Conservation (phyloP, 2,797 vertebrate species). For the Pterois miles region DNA sequence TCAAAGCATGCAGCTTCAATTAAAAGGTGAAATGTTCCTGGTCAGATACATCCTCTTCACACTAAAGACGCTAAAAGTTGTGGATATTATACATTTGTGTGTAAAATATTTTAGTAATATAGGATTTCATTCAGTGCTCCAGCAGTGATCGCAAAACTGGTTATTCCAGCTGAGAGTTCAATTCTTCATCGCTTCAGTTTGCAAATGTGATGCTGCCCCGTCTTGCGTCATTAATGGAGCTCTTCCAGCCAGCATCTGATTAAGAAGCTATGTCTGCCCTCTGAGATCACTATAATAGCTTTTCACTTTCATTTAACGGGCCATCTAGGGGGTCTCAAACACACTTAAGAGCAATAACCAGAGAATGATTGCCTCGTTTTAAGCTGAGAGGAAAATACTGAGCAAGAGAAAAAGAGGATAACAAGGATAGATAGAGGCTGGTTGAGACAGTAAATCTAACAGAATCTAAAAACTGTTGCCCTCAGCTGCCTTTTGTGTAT, state of each 20-base stretch:
- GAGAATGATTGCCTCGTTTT: constrained; percentile 42
- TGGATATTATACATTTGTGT: not conserved
- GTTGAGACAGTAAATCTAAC: constrained; percentile 14
- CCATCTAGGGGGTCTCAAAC: constrained; percentile 38
- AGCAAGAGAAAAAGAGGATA: constrained; percentile 19
- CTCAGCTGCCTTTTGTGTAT: not conserved
- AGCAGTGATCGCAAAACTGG: not conserved
- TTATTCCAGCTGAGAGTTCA: not conserved
- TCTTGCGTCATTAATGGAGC: not conserved
- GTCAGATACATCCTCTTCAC: not conserved
- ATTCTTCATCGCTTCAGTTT: constrained; percentile 2
- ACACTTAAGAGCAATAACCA: constrained; percentile 47
- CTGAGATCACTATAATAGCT: constrained; percentile 49
- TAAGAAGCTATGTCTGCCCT: constrained; percentile 43
- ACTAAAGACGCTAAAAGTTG: not conserved
- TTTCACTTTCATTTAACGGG: constrained; percentile 57
- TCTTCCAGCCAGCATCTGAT: constrained; percentile 36
- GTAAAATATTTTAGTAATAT: not conserved
- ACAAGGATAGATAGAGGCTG: constrained; percentile 13
- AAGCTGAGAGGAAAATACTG: constrained; percentile 11
- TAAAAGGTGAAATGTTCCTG: not conserved
- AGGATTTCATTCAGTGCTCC: not conserved
- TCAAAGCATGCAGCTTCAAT: not conserved
- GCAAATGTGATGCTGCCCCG: not conserved
- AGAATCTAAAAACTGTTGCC: not conserved